Evolutionary conservation across 1,140 invertebrate species (phyloP), one percentile per base, ranked within the genome.

Genomic region (Caenorhabditis tropicalis): DNA sequence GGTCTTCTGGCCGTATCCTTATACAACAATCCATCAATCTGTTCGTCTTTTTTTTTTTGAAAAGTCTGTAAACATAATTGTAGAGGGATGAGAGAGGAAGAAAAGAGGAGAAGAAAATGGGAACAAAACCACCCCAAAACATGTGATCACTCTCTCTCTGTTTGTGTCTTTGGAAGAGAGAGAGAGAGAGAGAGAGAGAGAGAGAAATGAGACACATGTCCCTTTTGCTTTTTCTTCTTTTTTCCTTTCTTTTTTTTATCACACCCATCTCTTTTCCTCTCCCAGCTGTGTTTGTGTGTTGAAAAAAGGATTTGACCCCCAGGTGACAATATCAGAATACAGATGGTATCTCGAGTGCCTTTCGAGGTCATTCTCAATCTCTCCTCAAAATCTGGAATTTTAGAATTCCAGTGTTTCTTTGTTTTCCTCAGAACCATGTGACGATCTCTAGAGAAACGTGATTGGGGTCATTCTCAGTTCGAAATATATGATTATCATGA

Each of bases 11-110:
- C 12, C 39, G 5, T 12, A 43, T 43, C 39, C 39, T 12, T 6
- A 43, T 12, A 43, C 39, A 43, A 43, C 58, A 36, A 15, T 36
- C 31, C 58, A 65, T 65, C 33, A 21, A 60, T 60, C 56, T 60
- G n/a, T 29, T 60, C 27, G 33, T 65, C 36, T 36, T 36, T 33
- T 5, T 19, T 7, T 65, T 65, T 65, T 65, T 16, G 15, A 33
- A 65, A 56, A 56, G 58, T 65, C 58, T 65, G 58, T 65, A 65
- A 65, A 65, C 58, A 65, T 65, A 65, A 65, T 65, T 65, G 58
- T 65, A 65, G 58, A 43, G 39, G 5, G 39, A 6, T 65, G 58
- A 31, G 16, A 39, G 16, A 31, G 21, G 33, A 31, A n/a, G 58
- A 65, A 36, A 33, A 29, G 49, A 24, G 51, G 27, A 31, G 56